These are phyloP conservation scores for Lophotriccus pileatus DNA, from an alignment of 2,797 vertebrate species.

Conservation along the genomic window DNA sequence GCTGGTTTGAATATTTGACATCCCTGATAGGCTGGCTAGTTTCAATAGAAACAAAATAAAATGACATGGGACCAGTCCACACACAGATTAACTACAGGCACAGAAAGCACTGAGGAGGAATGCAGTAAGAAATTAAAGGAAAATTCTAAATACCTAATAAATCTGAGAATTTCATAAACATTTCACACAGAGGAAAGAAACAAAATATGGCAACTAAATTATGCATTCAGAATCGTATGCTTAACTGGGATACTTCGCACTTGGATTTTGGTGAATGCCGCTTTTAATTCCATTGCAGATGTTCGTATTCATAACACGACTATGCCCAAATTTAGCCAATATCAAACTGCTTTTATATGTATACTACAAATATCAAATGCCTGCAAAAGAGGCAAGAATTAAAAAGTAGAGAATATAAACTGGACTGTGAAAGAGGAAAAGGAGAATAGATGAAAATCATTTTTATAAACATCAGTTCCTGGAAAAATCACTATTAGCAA, in stretches of 20 bases:
- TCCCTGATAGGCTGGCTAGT: background rate
- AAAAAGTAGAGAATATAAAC: constrained; percentile 23
- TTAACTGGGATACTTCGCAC: constrained; percentile 42
- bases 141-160: constrained; percentile 54
- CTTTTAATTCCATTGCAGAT: constrained; percentile 66
- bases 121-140: constrained; percentile 17
- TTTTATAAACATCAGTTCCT: background rate
- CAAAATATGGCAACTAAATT: constrained; percentile 58
- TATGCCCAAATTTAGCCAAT: constrained; percentile 62
- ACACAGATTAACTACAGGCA: background rate
- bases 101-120: background rate
- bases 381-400: constrained; percentile 14
- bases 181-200: constrained; percentile 25
- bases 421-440: constrained; percentile 32
- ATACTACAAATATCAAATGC: constrained; percentile 32
- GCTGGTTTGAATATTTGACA: constrained; percentile 6
- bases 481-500: constrained; percentile 52
- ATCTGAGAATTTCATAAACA: constrained; percentile 38
- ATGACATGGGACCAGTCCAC: background rate
- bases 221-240: constrained; percentile 49
- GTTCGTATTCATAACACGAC: constrained; percentile 53
- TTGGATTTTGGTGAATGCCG: constrained; percentile 59
- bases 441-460: constrained; percentile 5
- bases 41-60: constrained; percentile 6
- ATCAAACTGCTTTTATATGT: constrained; percentile 36